Conservation (phyloP, 1,140 invertebrate species). For the Euwallacea similis region DNA sequence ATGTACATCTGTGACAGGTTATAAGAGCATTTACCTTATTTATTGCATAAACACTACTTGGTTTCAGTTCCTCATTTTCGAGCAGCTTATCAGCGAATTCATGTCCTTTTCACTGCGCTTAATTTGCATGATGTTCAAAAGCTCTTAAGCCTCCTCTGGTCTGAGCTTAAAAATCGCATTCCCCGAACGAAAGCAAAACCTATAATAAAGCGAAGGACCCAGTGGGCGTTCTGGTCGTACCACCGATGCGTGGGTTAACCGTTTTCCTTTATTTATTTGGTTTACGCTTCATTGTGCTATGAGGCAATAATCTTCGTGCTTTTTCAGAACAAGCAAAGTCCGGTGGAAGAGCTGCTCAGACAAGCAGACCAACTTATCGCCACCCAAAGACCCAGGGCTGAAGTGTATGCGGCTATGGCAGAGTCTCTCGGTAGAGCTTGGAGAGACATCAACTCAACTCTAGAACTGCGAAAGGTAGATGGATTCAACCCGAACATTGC, state of each 20-base stretch:
- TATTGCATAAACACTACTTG: too few species aligned
- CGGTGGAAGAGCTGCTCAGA: constrained; percentile 84
- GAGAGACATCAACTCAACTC: constrained; percentile 81
- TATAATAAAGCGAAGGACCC: constrained; percentile 8
- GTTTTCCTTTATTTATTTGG: constrained; percentile 14
- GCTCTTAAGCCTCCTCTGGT: not conserved
- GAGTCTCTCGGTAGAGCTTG: constrained; percentile 85
- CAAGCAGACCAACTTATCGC: constrained; percentile 83
- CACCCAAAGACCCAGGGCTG: constrained; percentile 73
- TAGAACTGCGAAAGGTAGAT: constrained; percentile 68
- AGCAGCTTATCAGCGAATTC: too few species aligned
- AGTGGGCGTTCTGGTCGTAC: constrained; percentile 17
- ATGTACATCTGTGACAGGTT: too few species aligned
- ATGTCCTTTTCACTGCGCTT: too few species aligned
- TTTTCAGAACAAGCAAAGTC: constrained; percentile 83
- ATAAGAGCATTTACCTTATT: too few species aligned
- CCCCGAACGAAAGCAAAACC: constrained; percentile 22
- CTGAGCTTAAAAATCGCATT: constrained; percentile 9
- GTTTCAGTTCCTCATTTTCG: too few species aligned
- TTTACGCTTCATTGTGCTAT: constrained; percentile 11
- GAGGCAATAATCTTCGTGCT: constrained; percentile 1
- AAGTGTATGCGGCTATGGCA: constrained; percentile 89
- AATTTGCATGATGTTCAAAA: not conserved
- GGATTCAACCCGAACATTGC: not conserved
- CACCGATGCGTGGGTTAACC: constrained; percentile 18